phyloP scores from a whole-genome alignment of 1,140 invertebrate genomes.

The Plodia interpunctella region DNA sequence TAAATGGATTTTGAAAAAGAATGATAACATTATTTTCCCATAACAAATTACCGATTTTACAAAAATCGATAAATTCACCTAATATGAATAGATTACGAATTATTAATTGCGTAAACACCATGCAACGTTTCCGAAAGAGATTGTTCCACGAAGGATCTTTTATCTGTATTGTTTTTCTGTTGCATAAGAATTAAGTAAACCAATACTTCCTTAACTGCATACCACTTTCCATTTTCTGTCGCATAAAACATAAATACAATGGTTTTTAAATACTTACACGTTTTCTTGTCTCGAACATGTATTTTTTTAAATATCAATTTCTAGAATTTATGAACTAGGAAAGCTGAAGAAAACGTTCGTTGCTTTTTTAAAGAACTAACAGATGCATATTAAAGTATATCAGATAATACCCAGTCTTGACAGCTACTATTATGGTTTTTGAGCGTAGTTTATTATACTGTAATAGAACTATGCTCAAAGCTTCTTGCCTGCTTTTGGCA shows the following conservation, averaged over 20 bases:
- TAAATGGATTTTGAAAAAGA: background rate
- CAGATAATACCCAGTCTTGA: too few species aligned
- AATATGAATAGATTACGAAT: background rate
- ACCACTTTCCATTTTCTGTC: background rate
- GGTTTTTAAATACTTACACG: too few species aligned
- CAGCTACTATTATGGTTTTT: too few species aligned
- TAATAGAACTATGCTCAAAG: too few species aligned
- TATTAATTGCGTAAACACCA: background rate
- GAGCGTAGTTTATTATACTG: too few species aligned
- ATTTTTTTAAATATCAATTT: too few species aligned
- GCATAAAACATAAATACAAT: background rate
- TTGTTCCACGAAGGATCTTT: background rate
- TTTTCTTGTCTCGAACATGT: too few species aligned
- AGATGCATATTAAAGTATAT: too few species aligned
- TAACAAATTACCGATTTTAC: background rate
- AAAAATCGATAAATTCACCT: background rate
- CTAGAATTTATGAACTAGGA: too few species aligned
- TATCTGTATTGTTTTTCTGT: constrained; percentile 3
- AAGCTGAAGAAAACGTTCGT: too few species aligned
- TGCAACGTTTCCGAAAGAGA: background rate
- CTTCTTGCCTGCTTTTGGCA: too few species aligned
- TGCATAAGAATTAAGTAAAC: background rate
- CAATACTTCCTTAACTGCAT: background rate
- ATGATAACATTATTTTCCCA: background rate
- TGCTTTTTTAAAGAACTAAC: too few species aligned